A percentile compares a stretch with the other conserved stretches of the same genome.
phyloP scores from a whole-genome alignment of 2,797 vertebrate species.

The Champsocephalus gunnari region DNA sequence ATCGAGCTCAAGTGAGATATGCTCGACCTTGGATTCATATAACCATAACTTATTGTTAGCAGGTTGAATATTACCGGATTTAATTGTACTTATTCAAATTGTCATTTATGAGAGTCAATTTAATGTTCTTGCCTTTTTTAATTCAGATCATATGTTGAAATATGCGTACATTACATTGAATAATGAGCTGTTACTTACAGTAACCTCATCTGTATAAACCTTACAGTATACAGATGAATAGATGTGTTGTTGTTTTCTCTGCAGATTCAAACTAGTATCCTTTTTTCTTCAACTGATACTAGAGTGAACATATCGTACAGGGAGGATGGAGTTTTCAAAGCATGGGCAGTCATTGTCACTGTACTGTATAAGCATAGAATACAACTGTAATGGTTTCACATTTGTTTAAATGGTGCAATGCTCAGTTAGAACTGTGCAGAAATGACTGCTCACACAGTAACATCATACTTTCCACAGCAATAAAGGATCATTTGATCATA shows the following conservation, averaged over 20 bases:
- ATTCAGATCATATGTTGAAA: background rate
- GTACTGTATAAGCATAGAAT: background rate
- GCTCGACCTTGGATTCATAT: background rate
- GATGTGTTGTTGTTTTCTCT: background rate
- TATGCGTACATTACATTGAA: too few species aligned
- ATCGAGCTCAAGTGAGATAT: too few species aligned
- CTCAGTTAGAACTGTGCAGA: slow-evolving; percentile 15
- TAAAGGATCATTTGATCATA: slow-evolving; percentile 31
- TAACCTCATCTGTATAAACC: too few species aligned
- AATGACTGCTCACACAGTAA: slow-evolving; percentile 24
- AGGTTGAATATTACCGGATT: background rate
- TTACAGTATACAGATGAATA: too few species aligned
- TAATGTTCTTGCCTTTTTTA: background rate
- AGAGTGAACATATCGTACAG: background rate
- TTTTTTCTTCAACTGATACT: background rate
- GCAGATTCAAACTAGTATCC: background rate
- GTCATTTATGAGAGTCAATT: background rate
- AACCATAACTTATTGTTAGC: background rate
- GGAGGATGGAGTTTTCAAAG: slow-evolving; percentile 2
- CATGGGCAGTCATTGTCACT: background rate
- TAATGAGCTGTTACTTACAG: too few species aligned
- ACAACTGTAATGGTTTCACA: slow-evolving; percentile 12
- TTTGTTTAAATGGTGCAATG: slow-evolving; percentile 5
- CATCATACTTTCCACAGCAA: slow-evolving; percentile 17
- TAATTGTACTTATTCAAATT: background rate